These are phyloP conservation scores for Lepisosteus oculatus DNA, from an alignment of 2,113 vertebrate species.

Conservation along the genomic window DNA sequence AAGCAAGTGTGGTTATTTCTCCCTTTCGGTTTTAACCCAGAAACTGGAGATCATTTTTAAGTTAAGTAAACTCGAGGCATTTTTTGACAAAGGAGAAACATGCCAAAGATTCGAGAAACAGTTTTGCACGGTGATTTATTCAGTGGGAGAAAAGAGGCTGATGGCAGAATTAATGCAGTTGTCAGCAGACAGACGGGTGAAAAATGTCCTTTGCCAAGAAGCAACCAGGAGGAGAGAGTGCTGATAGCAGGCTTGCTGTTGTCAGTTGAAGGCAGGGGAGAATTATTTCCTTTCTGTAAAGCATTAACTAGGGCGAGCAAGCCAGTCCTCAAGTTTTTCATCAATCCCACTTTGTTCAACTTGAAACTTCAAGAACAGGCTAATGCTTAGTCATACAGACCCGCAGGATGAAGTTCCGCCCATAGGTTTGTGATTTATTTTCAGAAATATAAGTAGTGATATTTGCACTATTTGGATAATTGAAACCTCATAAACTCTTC, in stretches of 20 bases:
- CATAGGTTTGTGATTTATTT: too few species aligned
- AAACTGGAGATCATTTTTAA: neutral
- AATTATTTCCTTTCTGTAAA: slow-evolving; percentile 14
- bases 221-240: too few species aligned
- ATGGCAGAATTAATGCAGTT: slow-evolving; percentile 24
- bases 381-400: too few species aligned
- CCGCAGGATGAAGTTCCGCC: too few species aligned
- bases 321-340: too few species aligned
- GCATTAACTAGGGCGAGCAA: neutral
- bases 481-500: too few species aligned
- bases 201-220: slow-evolving; percentile 8
- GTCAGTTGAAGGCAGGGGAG: slow-evolving; percentile 5
- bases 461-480: too few species aligned
- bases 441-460: too few species aligned
- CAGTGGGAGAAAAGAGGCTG: slow-evolving; percentile 15
- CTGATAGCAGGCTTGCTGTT: slow-evolving; percentile 5
- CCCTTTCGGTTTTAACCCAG: neutral
- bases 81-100: neutral
- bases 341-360: too few species aligned
- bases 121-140: slow-evolving; percentile 14
- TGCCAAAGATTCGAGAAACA: neutral
- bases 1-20: too few species aligned
- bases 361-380: too few species aligned
- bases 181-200: slow-evolving; percentile 21
- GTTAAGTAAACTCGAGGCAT: neutral